phyloP scores from a whole-genome alignment of 2,797 vertebrate species.

The Natrix natrix region DNA sequence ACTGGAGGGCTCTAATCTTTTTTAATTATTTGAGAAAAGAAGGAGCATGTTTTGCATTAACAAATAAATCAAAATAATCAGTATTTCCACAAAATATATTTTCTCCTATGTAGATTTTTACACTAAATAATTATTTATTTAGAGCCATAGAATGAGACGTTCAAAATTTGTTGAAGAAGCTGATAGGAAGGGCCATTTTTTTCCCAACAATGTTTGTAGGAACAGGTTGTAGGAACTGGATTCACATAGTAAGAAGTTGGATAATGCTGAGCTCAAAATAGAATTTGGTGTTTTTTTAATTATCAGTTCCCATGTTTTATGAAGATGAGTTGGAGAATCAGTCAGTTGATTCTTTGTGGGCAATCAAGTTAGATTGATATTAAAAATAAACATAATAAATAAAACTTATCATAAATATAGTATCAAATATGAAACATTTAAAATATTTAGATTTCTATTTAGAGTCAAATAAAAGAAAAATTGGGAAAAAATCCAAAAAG shows the following conservation, averaged over 20 bases:
- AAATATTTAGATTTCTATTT: not conserved
- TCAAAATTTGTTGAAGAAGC: not conserved
- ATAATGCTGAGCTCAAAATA: not conserved
- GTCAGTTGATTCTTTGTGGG: not conserved
- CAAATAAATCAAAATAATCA: not conserved
- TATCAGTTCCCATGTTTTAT: not conserved
- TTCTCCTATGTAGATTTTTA: not conserved
- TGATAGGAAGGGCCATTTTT: not conserved
- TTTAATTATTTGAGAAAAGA: slow-evolving; percentile 25
- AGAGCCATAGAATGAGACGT: not conserved
- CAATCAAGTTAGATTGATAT: not conserved
- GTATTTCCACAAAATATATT: not conserved
- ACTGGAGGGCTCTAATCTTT: slow-evolving; percentile 70
- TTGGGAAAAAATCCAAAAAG: not conserved
- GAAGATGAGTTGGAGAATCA: not conserved
- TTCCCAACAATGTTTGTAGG: not conserved
- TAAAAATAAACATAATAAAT: not conserved
- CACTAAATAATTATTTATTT: not conserved
- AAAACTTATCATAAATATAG: not conserved
- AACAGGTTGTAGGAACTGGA: not conserved
- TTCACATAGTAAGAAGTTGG: not conserved
- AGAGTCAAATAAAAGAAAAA: not conserved
- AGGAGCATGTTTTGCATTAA: slow-evolving; percentile 12
- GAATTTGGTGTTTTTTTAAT: not conserved
- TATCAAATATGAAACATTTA: not conserved